Conservation (phyloP, 2,113 vertebrate species). For the Cichladusa arquata region DNA sequence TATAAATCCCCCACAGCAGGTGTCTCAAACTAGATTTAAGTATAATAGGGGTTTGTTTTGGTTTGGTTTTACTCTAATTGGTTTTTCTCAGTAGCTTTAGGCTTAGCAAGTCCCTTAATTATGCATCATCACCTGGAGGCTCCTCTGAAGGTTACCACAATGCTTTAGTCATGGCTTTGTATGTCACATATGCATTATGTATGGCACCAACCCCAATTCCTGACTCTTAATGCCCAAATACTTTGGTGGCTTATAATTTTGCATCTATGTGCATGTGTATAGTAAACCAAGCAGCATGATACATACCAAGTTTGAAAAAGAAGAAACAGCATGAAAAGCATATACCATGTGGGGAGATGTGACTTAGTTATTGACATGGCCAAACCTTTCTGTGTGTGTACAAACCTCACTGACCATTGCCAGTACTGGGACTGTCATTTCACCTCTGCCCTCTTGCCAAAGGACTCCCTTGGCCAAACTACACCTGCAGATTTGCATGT, state of each 20-base stretch:
- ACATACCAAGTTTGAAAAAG: neutral
- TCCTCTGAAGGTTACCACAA: neutral
- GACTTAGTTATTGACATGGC: neutral
- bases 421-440: neutral
- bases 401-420: neutral
- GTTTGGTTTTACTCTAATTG: neutral
- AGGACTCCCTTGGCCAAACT: neutral
- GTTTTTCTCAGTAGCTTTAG: conserved; percentile 6
- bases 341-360: neutral
- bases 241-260: neutral
- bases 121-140: neutral
- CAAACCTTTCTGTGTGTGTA: neutral
- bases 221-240: neutral
- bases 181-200: neutral
- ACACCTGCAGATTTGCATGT: neutral
- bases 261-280: neutral
- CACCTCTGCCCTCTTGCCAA: accelerated
- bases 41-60: neutral
- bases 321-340: neutral
- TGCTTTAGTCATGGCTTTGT: neutral
- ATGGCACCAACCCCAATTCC: neutral
- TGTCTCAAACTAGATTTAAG: neutral
- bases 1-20: conserved; percentile 2
- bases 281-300: neutral
- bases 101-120: neutral